phyloP scores from a whole-genome alignment of 2,797 vertebrate species.

The Enteromius treurensis region DNA sequence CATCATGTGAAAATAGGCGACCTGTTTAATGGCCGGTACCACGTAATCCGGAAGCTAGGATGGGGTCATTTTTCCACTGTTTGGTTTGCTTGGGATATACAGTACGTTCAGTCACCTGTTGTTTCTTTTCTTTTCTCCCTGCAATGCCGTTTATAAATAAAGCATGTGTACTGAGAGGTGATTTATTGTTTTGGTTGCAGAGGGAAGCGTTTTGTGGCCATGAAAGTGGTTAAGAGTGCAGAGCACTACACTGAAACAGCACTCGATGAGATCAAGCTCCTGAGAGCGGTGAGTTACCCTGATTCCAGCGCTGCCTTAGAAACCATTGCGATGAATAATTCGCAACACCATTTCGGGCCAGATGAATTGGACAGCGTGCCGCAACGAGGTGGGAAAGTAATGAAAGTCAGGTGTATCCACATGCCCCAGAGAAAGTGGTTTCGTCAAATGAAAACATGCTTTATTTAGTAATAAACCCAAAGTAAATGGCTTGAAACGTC shows the following conservation, averaged over 20 bases:
- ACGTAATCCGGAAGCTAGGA: constrained; percentile 96
- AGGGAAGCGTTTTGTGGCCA: constrained; percentile 93
- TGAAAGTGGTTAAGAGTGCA: constrained; percentile 99
- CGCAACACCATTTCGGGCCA: constrained; percentile 7
- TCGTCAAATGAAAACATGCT: background rate
- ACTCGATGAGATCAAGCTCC: constrained; percentile 94
- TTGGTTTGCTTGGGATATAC: constrained; percentile 97
- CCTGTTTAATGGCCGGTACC: constrained; percentile 91
- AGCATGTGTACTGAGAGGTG: background rate
- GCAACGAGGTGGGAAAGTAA: background rate
- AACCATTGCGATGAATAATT: constrained; percentile 33
- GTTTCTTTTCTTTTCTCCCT: background rate
- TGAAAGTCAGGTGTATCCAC: background rate
- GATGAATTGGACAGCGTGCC: constrained; percentile 15
- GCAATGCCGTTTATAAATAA: background rate
- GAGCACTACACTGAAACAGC: constrained; percentile 99
- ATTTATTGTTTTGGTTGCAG: constrained; percentile 68
- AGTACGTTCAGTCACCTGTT: constrained; percentile 80
- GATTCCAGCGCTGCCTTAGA: constrained; percentile 43
- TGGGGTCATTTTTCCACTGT: constrained; percentile 99
- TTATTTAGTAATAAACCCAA: constrained; percentile 4
- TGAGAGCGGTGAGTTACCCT: constrained; percentile 86
- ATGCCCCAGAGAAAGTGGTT: constrained; percentile 12
- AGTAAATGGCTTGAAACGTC: constrained; percentile 28
- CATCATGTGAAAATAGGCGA: constrained; percentile 97